A percentile compares a stretch with the other conserved stretches of the same genome.
Evolutionary conservation across 2,113 vertebrate species (phyloP).

Genomic region (Vanacampus margaritifer): DNA sequence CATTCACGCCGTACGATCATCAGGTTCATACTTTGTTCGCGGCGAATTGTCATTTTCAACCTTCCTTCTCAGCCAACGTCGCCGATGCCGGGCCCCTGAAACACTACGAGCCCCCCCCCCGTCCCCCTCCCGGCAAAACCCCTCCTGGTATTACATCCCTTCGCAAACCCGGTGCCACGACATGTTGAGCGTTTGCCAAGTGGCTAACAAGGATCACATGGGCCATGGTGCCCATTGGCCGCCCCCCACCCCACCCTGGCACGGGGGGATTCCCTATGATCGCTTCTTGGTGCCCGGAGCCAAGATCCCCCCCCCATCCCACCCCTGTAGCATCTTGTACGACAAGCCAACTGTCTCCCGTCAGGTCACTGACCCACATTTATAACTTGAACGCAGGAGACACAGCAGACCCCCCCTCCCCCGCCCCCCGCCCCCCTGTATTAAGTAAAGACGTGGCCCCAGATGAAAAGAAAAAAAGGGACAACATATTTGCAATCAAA

Average conservation of each 20-base stretch:
- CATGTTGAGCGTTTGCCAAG: constrained; percentile 65
- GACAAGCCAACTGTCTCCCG: constrained; percentile 73
- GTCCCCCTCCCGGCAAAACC: background rate
- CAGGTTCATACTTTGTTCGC: constrained; percentile 9
- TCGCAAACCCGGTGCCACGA: constrained; percentile 60
- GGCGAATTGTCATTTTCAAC: constrained; percentile 1
- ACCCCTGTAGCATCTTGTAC: constrained; percentile 60
- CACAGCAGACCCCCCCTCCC: constrained; percentile 42
- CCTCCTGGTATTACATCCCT: constrained; percentile 47
- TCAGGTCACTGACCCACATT: constrained; percentile 73
- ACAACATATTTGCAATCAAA: constrained; percentile 65
- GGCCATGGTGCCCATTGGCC: constrained; percentile 55
- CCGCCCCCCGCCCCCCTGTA: constrained; percentile 40
- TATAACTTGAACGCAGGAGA: constrained; percentile 58
- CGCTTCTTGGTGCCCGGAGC: constrained; percentile 58
- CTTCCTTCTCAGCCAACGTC: constrained; percentile 4
- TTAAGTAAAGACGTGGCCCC: constrained; percentile 49
- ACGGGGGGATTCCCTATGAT: constrained; percentile 71
- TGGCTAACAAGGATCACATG: constrained; percentile 67
- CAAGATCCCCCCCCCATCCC: constrained; percentile 57
- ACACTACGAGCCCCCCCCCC: background rate
- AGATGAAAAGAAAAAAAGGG: constrained; percentile 69
- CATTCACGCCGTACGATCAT: constrained; percentile 47
- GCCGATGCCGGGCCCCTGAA: background rate
- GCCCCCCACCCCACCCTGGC: constrained; percentile 61